Conservation (phyloP, 2,113 vertebrate genomes). For the Lophius piscatorius region DNA sequence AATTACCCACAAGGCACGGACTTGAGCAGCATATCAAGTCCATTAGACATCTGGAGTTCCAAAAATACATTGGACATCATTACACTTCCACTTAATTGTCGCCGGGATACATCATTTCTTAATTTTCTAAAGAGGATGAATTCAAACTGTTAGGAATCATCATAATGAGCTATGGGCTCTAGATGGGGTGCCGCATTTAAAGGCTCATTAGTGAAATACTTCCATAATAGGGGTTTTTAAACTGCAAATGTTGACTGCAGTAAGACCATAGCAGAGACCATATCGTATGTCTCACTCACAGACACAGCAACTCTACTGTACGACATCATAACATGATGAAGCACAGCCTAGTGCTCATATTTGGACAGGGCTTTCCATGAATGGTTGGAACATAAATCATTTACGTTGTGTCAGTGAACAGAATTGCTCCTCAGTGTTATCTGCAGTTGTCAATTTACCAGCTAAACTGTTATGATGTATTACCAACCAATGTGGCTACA, state of each 20-base stretch:
- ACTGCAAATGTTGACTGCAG: constrained; percentile 13
- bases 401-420: constrained; percentile 24
- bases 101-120: constrained; percentile 2
- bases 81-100: constrained; percentile 41
- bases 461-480: constrained; percentile 55
- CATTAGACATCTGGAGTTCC: constrained; percentile 66
- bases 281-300: constrained; percentile 9
- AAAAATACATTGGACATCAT: constrained; percentile 40
- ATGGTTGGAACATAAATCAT: constrained; percentile 49
- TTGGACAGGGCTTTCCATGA: constrained; percentile 36
- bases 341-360: constrained; percentile 1
- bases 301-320: not conserved
- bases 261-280: constrained; percentile 20
- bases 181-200: not conserved
- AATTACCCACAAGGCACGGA: constrained; percentile 47
- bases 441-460: constrained; percentile 26
- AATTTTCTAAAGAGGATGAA: not conserved
- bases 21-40: constrained; percentile 60
- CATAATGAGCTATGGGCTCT: constrained; percentile 5
- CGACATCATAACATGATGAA: not conserved
- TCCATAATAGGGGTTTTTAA: constrained; percentile 8
- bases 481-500: constrained; percentile 25
- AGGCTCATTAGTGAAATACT: constrained; percentile 13
- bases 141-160: not conserved
- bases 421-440: constrained; percentile 33